phyloP scores from a whole-genome alignment of 2,888 invertebrate genomes.

The Uloborus plumipes region DNA sequence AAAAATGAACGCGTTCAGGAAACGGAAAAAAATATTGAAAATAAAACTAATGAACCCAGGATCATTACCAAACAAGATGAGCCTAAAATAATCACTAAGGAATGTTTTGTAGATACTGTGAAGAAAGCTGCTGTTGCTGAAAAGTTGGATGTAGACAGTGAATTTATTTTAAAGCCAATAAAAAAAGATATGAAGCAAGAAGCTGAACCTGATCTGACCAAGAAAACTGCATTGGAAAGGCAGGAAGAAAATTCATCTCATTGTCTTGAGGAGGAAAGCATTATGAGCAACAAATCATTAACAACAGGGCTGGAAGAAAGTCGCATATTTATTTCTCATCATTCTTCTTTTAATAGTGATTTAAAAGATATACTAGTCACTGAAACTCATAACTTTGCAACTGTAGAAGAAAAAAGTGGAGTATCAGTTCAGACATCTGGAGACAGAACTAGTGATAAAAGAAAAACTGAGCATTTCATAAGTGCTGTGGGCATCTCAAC shows the following conservation, averaged over 20 bases:
- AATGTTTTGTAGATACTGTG: neutral
- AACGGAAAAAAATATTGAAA: no score
- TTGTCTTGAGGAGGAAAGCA: constrained; percentile 55
- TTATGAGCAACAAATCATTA: constrained; percentile 47
- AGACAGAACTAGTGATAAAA: neutral
- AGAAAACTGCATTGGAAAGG: neutral
- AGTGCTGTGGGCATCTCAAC: constrained; percentile 46
- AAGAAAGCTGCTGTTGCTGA: constrained; percentile 5
- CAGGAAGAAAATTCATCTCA: constrained; percentile 24
- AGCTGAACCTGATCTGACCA: constrained; percentile 15
- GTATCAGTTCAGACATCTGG: constrained; percentile 20
- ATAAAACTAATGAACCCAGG: constrained; percentile 7
- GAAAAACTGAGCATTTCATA: constrained; percentile 43
- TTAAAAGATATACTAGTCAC: constrained; percentile 50
- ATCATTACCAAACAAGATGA: no score
- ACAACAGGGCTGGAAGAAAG: constrained; percentile 40
- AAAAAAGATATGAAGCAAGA: constrained; percentile 8
- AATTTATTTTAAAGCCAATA: constrained; percentile 33
- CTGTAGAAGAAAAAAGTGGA: constrained; percentile 46
- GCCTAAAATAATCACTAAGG: no score
- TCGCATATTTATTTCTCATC: constrained; percentile 51
- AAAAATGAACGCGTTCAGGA: no score
- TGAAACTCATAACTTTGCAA: constrained; percentile 55
- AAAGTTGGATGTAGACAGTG: constrained; percentile 44
- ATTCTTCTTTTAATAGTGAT: constrained; percentile 34